Percentiles rank a stretch among this genome's conserved stretches.
Conservation (phyloP, 2,888 invertebrate genomes). For the Mythimna impura region DNA sequence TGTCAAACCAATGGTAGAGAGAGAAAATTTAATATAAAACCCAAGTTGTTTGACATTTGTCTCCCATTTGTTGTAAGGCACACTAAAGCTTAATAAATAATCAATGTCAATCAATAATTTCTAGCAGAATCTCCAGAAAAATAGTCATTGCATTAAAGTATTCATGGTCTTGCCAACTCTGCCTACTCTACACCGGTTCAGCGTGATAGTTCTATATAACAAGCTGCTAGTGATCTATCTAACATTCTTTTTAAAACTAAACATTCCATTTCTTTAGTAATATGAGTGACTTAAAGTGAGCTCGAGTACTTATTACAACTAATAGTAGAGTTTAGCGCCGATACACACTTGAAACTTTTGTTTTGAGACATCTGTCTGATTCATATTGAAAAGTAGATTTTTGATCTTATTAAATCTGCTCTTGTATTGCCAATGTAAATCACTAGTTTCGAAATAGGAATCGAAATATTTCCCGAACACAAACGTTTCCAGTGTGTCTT, state of each 20-base stretch:
- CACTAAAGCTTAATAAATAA: conserved; percentile 43
- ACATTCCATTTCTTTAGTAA: conserved; percentile 85
- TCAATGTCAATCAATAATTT: conserved; percentile 28
- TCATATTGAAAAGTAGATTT: background rate
- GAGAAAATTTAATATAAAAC: background rate
- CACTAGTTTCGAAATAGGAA: background rate
- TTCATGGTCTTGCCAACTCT: conserved; percentile 73
- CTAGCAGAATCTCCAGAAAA: conserved; percentile 49
- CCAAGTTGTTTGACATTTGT: conserved; percentile 1
- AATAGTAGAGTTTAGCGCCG: conserved; percentile 60
- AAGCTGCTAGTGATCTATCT: conserved; percentile 65
- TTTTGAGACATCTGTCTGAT: conserved; percentile 46
- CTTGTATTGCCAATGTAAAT: background rate
- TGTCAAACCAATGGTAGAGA: background rate
- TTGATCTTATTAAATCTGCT: background rate
- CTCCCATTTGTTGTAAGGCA: conserved; percentile 24
- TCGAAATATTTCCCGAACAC: background rate
- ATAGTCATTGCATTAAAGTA: conserved; percentile 46
- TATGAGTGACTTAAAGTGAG: conserved; percentile 89
- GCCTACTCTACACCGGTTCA: conserved; percentile 53
- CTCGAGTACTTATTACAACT: conserved; percentile 86
- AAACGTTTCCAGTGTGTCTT: conserved; percentile 50
- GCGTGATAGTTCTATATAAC: conserved; percentile 54
- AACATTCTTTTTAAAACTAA: conserved; percentile 78
- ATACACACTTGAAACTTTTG: conserved; percentile 43